Evolutionary conservation across 2,888 invertebrate species (phyloP), one percentile per base, ranked within the genome.

Genomic region (Holacanthella duospinosa): DNA sequence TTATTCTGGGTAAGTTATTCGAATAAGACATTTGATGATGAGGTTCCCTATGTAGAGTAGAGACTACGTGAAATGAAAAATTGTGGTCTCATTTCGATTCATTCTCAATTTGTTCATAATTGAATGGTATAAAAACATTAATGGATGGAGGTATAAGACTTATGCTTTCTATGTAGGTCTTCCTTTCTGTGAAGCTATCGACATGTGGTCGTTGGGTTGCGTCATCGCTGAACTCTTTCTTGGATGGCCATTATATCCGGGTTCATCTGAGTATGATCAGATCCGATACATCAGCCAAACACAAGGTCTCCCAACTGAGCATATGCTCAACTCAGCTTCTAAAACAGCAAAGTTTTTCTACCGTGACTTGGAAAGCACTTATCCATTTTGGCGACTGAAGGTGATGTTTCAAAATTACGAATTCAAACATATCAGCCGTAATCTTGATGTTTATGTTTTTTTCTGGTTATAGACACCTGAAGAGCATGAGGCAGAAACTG

Each of bases 141-240:
- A n/a, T n/a, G n/a, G n/a, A n/a, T n/a, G n/a, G n/a, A n/a, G n/a
- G n/a, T n/a, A n/a, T n/a, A 36, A 12, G 6, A 36, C 36, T 36
- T 36, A 36, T 36, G 16, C 16, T 36, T 48, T n/a, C n/a, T 21
- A 9, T 48, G 21, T 67, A 78, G 78, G 99, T 26, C 82, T 99
- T 74, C 97, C 96, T 67, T 99, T 99, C 81, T 95, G 95, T 81
- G 99, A 99, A 79, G 94, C 97, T 19, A 99, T 99, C 75, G 99
- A 99, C 80, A 99, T 99, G 97, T 99, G 99, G 99, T 97, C 96
- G 4, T 81, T 99, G 71, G 99, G 99, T 64, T 99, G 99, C 80
- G 99, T 99, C 68, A 96, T 99, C 56, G 99, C 99, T 1, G 99
- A 99, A 78, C 82, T 99, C 72, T 99, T 99, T 80, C 84, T 99